phyloP scores from a whole-genome alignment of 2,113 vertebrate species.

The Symphodus melops region DNA sequence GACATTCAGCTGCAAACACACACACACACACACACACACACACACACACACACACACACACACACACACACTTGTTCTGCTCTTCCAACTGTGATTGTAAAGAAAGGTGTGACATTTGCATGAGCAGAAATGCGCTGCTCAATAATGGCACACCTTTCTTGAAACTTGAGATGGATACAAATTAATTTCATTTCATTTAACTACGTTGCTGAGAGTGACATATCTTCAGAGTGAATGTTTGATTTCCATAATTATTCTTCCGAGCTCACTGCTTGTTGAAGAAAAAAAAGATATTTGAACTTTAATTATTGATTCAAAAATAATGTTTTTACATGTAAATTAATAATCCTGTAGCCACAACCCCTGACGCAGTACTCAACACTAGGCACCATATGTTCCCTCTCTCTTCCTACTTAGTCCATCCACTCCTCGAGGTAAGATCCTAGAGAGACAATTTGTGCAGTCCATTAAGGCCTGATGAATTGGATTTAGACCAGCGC shows the following conservation, averaged over 20 bases:
- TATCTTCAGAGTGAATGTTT: background rate
- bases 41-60: too few species aligned
- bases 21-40: too few species aligned
- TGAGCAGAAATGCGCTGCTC: background rate
- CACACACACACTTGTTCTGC: background rate
- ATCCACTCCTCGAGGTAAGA: slow-evolving; percentile 63
- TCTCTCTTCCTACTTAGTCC: slow-evolving; percentile 40
- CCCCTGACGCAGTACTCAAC: slow-evolving; percentile 23
- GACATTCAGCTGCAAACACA: slow-evolving; percentile 20
- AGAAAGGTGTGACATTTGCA: background rate
- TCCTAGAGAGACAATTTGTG: slow-evolving; percentile 76
- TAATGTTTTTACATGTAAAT: slow-evolving; percentile 13
- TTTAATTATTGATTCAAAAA: background rate
- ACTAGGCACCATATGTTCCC: slow-evolving; percentile 47
- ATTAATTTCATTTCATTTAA: background rate
- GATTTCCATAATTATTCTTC: background rate
- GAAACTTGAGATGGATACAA: background rate
- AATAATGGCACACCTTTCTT: background rate
- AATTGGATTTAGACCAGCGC: slow-evolving; percentile 79
- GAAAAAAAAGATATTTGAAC: background rate
- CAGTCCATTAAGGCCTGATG: slow-evolving; percentile 81
- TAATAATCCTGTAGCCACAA: slow-evolving; percentile 12
- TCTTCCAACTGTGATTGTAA: background rate
- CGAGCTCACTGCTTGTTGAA: background rate
- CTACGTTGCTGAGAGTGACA: slow-evolving; percentile 9